Evolutionary conservation across 1,140 invertebrate species (phyloP), one percentile per base, ranked within the genome.

Genomic region (Anadara kagoshimensis): DNA sequence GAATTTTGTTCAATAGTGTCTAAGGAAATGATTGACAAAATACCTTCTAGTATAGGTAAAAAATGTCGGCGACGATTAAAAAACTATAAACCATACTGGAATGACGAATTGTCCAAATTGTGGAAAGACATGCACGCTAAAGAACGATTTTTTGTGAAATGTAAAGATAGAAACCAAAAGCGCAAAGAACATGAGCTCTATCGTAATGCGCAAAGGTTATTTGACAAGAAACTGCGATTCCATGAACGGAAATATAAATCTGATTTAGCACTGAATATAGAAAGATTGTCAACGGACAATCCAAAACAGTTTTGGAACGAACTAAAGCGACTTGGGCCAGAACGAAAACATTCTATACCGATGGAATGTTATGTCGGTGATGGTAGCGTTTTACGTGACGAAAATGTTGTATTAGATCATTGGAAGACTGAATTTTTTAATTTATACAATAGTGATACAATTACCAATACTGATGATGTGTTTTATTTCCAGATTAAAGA

Each of bases 231-330:
- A 29, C 43, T 65, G 1, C 20, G 69, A 43, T 20, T 57, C 12
- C 22, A 29, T 16, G 70, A 77, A 61, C 11, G 70, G 8, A 16
- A 59, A 45, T 65, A 77, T 47, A 4, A 58, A 22, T 2, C 14
- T 11, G 5, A 56, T 14, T 57, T 51, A 68, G 58, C n/a, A n/a
- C n/a, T n/a, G n/a, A n/a, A n/a, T n/a, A n/a, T n/a, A n/a, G n/a
- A n/a, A n/a, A n/a, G n/a, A 43, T 66, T 68, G 43, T 22, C 54
- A 41, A 69, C 66, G 8, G 54, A 22, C 2, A 69, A 75, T 51
- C 72, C 72, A 12, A 70, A 66, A 1, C 59, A 73, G 36, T 74
- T 78, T 47, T 78, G 70, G 75, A 24, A 63, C 1, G 59, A 73
- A 49, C 64, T 77, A 44, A 56, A 45, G 29, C 10, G 44, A 20